phyloP scores from a whole-genome alignment of 2,888 invertebrate genomes.

The Ophion obscuratus region DNA sequence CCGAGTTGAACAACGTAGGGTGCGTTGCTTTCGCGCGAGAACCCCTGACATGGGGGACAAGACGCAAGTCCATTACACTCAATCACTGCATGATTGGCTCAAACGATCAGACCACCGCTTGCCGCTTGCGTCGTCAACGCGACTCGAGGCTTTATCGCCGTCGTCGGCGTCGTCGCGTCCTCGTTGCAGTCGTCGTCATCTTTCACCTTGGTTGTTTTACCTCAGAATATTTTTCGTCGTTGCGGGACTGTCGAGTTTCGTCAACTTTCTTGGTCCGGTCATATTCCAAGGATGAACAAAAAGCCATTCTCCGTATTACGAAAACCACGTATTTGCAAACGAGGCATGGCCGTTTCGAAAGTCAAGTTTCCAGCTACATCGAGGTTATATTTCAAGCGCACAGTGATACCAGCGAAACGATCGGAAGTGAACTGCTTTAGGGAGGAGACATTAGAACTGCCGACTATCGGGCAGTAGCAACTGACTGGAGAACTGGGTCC shows the following conservation, averaged over 20 bases:
- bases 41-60: conserved; percentile 83
- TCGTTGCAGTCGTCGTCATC: conserved; percentile 49
- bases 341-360: neutral
- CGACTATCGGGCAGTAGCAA: conserved; percentile 9
- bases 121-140: conserved; percentile 74
- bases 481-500: conserved; percentile 39
- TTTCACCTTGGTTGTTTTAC: conserved; percentile 34
- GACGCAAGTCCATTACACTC: conserved; percentile 84
- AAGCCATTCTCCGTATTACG: neutral
- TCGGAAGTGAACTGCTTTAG: conserved; percentile 22
- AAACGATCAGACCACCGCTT: conserved; percentile 83
- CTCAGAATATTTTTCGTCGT: neutral
- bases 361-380: neutral
- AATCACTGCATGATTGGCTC: conserved; percentile 84
- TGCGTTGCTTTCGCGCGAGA: conserved; percentile 76
- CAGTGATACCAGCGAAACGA: neutral
- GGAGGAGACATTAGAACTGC: conserved; percentile 40
- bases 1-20: conserved; percentile 66
- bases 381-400: neutral
- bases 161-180: conserved; percentile 56
- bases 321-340: neutral
- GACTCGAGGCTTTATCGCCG: conserved; percentile 70
- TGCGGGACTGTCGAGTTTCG: neutral
- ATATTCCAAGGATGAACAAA: neutral
- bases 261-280: neutral